Percentiles rank a stretch among this genome's conserved stretches.
Conservation (phyloP, 2,797 vertebrate genomes). For the Dallia pectoralis region DNA sequence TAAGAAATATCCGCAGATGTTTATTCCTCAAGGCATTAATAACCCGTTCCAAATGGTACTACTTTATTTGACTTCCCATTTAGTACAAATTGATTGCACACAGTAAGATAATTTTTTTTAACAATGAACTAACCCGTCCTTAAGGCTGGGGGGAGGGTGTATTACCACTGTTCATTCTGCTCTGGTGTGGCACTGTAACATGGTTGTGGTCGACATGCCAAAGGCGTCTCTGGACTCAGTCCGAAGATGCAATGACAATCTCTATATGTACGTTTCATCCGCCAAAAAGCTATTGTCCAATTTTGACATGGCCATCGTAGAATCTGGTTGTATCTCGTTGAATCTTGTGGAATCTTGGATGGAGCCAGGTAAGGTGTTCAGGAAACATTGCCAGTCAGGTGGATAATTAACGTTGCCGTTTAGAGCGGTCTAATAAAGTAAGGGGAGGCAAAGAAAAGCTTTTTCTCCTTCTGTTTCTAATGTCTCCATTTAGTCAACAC, state of each 20-base stretch:
- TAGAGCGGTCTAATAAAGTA: constrained; percentile 56
- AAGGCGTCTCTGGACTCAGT: too few relatives aligned
- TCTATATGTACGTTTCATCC: too few relatives aligned
- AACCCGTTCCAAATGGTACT: not conserved
- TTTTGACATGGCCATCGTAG: too few relatives aligned
- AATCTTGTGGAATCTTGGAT: not conserved
- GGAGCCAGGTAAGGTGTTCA: constrained; percentile 17
- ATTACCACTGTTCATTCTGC: too few relatives aligned
- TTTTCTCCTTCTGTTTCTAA: constrained; percentile 34
- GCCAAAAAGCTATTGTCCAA: too few relatives aligned
- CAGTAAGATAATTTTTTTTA: not conserved
- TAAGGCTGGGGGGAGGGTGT: not conserved
- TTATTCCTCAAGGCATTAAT: not conserved
- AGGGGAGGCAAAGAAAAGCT: constrained; percentile 43
- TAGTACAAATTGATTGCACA: not conserved
- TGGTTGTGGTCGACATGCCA: too few relatives aligned
- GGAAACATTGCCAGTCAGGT: constrained; percentile 10
- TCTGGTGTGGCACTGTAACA: too few relatives aligned
- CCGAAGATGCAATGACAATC: too few relatives aligned
- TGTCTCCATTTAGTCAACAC: constrained; percentile 58
- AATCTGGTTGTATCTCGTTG: too few relatives aligned
- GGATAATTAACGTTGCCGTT: constrained; percentile 40
- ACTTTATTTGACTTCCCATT: not conserved
- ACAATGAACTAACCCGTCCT: not conserved
- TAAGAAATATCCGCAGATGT: constrained; percentile 1